These are phyloP conservation scores for Alectura lathami DNA, from an alignment of 2,113 vertebrate species.

Conservation along the genomic window DNA sequence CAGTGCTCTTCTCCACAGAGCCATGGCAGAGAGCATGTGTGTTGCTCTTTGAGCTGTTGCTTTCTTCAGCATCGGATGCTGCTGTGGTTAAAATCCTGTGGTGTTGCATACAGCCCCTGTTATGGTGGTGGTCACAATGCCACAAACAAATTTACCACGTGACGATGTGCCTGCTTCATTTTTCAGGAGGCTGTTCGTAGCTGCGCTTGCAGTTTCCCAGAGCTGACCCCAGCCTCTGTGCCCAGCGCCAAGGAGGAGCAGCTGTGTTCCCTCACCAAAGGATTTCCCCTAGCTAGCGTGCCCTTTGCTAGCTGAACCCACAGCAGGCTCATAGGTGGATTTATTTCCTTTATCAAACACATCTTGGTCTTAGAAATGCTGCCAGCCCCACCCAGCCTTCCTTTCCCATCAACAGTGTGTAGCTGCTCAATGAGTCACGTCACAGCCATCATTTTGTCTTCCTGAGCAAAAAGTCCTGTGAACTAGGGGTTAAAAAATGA, in stretches of 20 bases:
- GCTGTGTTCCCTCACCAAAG: neutral
- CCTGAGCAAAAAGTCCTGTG: neutral
- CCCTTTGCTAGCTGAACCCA: neutral
- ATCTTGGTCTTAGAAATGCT: neutral
- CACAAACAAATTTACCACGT: neutral
- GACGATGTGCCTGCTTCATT: neutral
- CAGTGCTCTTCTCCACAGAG: neutral
- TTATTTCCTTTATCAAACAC: neutral
- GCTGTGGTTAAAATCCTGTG: neutral
- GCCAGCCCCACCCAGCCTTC: neutral
- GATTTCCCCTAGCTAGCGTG: neutral
- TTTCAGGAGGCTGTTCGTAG: neutral
- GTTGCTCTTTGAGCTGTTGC: neutral
- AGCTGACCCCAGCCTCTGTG: neutral
- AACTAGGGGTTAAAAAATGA: neutral
- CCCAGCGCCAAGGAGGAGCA: neutral
- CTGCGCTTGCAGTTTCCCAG: neutral
- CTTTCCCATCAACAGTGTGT: neutral
- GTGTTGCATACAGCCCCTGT: neutral
- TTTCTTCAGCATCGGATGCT: neutral
- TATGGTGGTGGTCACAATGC: neutral
- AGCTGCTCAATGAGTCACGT: neutral
- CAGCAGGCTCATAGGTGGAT: neutral
- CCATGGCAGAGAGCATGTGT: accelerated
- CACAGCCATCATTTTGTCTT: neutral